These are phyloP conservation scores for Siphlonurus alternatus DNA, from an alignment of 2,888 invertebrate genomes.

Conservation along the genomic window DNA sequence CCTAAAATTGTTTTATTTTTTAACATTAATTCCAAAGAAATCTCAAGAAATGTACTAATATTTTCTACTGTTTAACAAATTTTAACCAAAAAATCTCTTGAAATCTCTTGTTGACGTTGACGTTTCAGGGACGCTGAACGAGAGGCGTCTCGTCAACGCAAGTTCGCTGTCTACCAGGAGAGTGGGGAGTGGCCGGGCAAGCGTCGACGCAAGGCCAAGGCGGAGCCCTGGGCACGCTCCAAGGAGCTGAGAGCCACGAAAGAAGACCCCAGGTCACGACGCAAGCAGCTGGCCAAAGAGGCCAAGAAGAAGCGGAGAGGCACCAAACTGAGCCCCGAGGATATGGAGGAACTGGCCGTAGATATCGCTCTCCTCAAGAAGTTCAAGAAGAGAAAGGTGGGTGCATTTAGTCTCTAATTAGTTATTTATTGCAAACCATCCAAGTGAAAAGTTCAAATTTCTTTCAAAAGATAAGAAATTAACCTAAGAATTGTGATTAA, in stretches of 20 bases:
- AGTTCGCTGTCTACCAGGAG: constrained; percentile 48
- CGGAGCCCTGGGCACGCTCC: constrained; percentile 60
- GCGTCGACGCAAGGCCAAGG: constrained; percentile 35
- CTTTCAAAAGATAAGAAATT: neutral
- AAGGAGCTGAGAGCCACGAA: constrained; percentile 41
- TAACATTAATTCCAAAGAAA: no score
- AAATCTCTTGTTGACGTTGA: neutral
- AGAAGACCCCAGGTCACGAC: constrained; percentile 30
- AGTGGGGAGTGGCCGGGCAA: constrained; percentile 61
- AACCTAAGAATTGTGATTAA: neutral
- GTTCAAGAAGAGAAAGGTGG: constrained; percentile 62
- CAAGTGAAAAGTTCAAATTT: neutral
- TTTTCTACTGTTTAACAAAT: neutral
- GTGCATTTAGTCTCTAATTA: neutral
- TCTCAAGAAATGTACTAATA: no score
- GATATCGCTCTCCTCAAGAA: constrained; percentile 76
- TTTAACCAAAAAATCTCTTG: neutral
- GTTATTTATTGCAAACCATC: neutral
- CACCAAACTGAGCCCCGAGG: constrained; percentile 46
- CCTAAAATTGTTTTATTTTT: no score
- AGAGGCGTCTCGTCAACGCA: constrained; percentile 53
- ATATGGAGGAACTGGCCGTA: constrained; percentile 55
- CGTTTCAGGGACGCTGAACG: constrained; percentile 45
- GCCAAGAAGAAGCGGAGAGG: constrained; percentile 32
- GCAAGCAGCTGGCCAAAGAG: constrained; percentile 39